These are phyloP conservation scores for Charadrius vociferus DNA, from an alignment of 2,113 vertebrate genomes.

Conservation along the genomic window DNA sequence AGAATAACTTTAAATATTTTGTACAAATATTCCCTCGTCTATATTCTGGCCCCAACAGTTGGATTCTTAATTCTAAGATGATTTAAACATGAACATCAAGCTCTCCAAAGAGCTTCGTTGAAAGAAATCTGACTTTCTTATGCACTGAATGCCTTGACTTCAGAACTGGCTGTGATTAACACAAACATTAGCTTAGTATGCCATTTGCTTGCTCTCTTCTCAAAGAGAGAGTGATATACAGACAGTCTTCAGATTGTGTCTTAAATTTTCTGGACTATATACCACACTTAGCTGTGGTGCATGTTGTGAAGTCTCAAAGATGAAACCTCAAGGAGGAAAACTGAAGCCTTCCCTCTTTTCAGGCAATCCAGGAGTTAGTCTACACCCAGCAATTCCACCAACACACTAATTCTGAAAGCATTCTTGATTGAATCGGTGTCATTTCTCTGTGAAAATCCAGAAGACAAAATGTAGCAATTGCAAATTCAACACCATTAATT, in stretches of 20 bases:
- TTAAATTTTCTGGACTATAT: background rate
- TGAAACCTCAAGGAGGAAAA: background rate
- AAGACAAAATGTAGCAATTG: background rate
- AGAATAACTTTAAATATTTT: slow-evolving; percentile 14
- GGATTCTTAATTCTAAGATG: background rate
- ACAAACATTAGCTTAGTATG: background rate
- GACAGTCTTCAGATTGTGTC: background rate
- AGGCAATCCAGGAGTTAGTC: background rate
- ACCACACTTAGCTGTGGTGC: background rate
- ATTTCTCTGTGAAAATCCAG: background rate
- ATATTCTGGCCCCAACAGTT: background rate
- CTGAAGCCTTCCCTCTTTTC: background rate
- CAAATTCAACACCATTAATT: background rate
- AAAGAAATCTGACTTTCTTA: slow-evolving; percentile 5
- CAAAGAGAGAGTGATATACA: background rate
- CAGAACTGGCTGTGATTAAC: background rate
- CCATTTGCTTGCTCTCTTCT: background rate
- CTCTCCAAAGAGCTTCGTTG: background rate
- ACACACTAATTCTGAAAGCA: background rate
- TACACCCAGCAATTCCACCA: background rate
- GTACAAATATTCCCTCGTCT: slow-evolving; percentile 8
- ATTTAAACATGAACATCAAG: slow-evolving; percentile 3
- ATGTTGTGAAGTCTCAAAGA: background rate
- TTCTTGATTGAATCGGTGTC: background rate
- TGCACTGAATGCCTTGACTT: background rate